Evolutionary conservation across 2,888 invertebrate genomes (phyloP), one percentile per base, ranked within the genome.

Genomic region (Philereme transversata): DNA sequence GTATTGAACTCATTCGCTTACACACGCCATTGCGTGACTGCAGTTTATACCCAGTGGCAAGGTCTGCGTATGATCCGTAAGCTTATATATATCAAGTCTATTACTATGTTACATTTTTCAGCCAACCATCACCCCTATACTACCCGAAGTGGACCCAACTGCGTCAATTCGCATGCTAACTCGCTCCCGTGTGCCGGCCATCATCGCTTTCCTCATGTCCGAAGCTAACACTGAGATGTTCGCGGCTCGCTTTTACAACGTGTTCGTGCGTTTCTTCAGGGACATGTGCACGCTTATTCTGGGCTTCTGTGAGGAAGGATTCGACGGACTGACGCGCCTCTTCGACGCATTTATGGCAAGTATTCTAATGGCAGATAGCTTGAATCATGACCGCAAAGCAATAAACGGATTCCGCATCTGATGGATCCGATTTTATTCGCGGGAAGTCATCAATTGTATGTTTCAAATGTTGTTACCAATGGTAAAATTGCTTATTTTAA

Each of bases 261-360:
- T 82, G 8, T 78, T 84, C 65, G 57, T 77, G 2, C 70, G 82
- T 0, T 70, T 87, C 10, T 87, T 78, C 72, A 74, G 68, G 3
- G 88, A 89, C 50, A 54, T 86, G 38, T 86, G 87, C 67, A 69
- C 82, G 0, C 71, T 87, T 3, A 62, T 88, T 7, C 66, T 73
- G 1, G 69, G 76, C 58, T 78, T 80, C 60, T 82, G 84, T 64
- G 58, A 61, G 0, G 72, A 83, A 2, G 83, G 82, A 0, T 62
- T 73, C 2, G 72, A 75, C 0, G 86, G 82, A 0, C 61, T 88
- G 4, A 8, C 60, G 5, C 43, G 33, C 2, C 5, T 52, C 3
- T 36, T 48, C 4, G 51, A 64, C 11, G 55, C 45, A 0, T 64
- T 58, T 8, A 43, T 69, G 10, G 67, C 67, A 38, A 65, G 64